Evolutionary conservation across 2,797 vertebrate species (phyloP).

Genomic region (Tapera naevia): DNA sequence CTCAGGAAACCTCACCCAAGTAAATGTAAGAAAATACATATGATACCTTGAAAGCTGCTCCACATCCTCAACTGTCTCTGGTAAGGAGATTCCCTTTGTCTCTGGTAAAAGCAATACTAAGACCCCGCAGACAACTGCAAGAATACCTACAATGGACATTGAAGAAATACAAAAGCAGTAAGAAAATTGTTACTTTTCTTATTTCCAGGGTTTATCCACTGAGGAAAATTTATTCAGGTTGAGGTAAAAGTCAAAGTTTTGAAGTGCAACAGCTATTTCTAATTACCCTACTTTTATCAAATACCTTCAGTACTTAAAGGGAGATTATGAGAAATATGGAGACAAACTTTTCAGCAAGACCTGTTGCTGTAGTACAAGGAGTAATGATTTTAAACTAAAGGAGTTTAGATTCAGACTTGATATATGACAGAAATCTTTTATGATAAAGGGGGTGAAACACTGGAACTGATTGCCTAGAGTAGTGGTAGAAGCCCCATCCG

Average conservation of each 20-base stretch:
- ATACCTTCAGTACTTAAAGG: neutral
- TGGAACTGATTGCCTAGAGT: too few relatives aligned
- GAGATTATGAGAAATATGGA: too few relatives aligned
- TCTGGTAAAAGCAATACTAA: slow-evolving; percentile 91
- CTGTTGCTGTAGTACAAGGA: too few relatives aligned
- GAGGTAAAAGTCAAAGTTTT: neutral
- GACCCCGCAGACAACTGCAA: slow-evolving; percentile 85
- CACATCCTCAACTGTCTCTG: slow-evolving; percentile 92
- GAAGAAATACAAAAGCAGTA: neutral
- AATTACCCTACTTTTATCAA: neutral
- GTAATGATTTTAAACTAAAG: too few relatives aligned
- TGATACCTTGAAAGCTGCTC: slow-evolving; percentile 85
- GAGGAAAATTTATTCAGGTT: neutral
- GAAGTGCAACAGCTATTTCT: neutral
- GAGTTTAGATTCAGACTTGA: too few relatives aligned
- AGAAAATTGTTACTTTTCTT: neutral
- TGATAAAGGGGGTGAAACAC: too few relatives aligned
- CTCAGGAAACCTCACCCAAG: neutral
- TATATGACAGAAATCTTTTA: too few relatives aligned
- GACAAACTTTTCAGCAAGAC: too few relatives aligned
- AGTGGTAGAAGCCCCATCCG: too few relatives aligned
- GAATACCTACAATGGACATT: slow-evolving; percentile 72
- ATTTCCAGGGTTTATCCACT: neutral
- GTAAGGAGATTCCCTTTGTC: slow-evolving; percentile 89
- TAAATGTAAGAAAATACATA: neutral